Percentiles rank a stretch among this genome's conserved stretches.
phyloP scores from a whole-genome alignment of 2,113 vertebrate genomes.

The Eurypyga helias region DNA sequence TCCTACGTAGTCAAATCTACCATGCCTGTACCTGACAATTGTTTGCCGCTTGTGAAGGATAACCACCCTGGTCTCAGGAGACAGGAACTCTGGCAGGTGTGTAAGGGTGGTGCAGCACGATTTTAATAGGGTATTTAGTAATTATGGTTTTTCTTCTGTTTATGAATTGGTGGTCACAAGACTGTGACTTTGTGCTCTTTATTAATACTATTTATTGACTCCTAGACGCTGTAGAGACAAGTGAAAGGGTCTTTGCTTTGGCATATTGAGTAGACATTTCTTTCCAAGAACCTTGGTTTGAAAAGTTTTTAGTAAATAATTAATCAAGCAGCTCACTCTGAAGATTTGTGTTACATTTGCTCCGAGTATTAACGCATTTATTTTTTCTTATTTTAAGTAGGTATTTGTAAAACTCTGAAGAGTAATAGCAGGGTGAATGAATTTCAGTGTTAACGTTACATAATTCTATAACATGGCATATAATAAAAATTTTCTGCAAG shows the following conservation, averaged over 20 bases:
- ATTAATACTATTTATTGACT: background rate
- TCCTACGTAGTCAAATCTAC: background rate
- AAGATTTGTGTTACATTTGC: background rate
- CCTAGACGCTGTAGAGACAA: background rate
- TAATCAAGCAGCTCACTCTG: rapidly evolving
- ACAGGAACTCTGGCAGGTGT: rapidly evolving
- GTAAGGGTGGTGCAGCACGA: background rate
- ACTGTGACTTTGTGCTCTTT: background rate
- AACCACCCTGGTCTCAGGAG: background rate
- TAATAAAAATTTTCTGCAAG: background rate
- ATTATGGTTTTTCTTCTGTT: background rate
- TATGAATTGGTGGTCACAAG: background rate
- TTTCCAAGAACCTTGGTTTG: background rate
- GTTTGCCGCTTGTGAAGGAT: background rate
- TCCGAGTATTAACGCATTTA: background rate
- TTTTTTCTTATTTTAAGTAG: background rate
- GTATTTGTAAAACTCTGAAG: background rate
- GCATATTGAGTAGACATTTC: background rate
- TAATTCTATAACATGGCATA: background rate
- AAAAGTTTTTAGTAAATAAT: background rate
- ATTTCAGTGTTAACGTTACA: background rate
- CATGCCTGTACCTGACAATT: background rate
- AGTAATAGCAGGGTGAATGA: background rate
- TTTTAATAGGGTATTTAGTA: background rate
- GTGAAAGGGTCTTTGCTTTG: background rate